Conservation (phyloP, 2,888 invertebrate genomes). For the Gymnocheta viridis region DNA sequence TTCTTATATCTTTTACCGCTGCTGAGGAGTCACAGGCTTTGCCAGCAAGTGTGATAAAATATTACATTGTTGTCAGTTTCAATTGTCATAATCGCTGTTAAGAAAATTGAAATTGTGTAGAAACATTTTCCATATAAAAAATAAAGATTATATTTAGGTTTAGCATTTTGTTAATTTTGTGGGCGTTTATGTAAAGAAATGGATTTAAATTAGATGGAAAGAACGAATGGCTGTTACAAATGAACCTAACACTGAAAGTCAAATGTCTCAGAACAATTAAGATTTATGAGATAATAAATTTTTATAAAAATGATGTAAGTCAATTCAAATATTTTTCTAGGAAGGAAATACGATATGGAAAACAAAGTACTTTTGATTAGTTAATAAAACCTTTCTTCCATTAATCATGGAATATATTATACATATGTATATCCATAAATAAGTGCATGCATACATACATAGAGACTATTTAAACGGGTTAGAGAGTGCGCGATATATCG, state of each 20-base stretch:
- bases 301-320: background rate
- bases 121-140: background rate
- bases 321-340: background rate
- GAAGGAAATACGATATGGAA: no score
- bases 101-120: conserved; percentile 31
- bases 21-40: background rate
- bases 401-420: no score
- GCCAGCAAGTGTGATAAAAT: background rate
- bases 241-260: background rate
- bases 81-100: conserved; percentile 47
- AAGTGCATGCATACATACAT: no score
- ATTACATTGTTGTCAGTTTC: conserved; percentile 28
- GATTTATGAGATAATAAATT: background rate
- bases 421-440: no score
- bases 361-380: no score
- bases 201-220: background rate
- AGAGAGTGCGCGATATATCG: no score
- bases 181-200: background rate
- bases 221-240: background rate
- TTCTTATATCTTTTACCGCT: background rate
- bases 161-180: background rate
- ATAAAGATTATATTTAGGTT: background rate
- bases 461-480: no score
- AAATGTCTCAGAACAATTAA: background rate
- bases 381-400: no score